Percentiles rank a stretch among this genome's conserved stretches.
phyloP scores from a whole-genome alignment of 2,888 invertebrate species.

The Microctonus aethiopoides region DNA sequence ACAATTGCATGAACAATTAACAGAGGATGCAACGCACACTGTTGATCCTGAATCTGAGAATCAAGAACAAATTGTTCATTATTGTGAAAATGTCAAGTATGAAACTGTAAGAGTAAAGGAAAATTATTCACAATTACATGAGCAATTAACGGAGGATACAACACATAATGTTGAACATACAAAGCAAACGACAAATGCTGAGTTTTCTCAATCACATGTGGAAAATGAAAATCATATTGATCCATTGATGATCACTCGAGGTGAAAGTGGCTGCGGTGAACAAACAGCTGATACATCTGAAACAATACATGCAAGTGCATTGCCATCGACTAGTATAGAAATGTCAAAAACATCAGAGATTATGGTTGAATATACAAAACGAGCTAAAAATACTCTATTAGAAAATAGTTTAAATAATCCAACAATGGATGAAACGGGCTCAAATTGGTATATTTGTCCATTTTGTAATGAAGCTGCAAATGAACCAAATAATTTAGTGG shows the following conservation, averaged over 20 bases:
- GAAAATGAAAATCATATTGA: slow-evolving; percentile 50
- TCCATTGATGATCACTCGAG: slow-evolving; percentile 42
- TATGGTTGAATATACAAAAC: slow-evolving; percentile 59
- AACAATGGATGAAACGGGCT: slow-evolving; percentile 58
- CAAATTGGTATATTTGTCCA: slow-evolving; percentile 63
- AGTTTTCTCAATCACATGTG: slow-evolving; percentile 45
- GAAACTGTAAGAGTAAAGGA: slow-evolving; percentile 54
- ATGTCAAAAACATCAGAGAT: slow-evolving; percentile 49
- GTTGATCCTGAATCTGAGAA: slow-evolving; percentile 53
- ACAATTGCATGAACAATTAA: slow-evolving; percentile 53
- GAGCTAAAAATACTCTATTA: slow-evolving; percentile 55
- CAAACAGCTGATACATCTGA: not conserved
- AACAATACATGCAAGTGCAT: slow-evolving; percentile 40
- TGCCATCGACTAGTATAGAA: slow-evolving; percentile 57
- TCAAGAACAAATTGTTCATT: slow-evolving; percentile 56
- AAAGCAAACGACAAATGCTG: slow-evolving; percentile 49
- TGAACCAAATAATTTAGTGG: slow-evolving; percentile 54
- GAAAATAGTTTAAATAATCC: slow-evolving; percentile 58
- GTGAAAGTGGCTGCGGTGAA: not conserved
- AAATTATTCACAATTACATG: slow-evolving; percentile 55
- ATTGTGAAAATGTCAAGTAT: slow-evolving; percentile 57
- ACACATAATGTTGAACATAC: slow-evolving; percentile 47
- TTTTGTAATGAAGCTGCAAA: slow-evolving; percentile 62
- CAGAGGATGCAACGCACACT: slow-evolving; percentile 44
- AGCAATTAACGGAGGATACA: slow-evolving; percentile 48